These are phyloP conservation scores for Tetramorium parvispinum DNA, from an alignment of 1,140 invertebrate species.

Conservation along the genomic window DNA sequence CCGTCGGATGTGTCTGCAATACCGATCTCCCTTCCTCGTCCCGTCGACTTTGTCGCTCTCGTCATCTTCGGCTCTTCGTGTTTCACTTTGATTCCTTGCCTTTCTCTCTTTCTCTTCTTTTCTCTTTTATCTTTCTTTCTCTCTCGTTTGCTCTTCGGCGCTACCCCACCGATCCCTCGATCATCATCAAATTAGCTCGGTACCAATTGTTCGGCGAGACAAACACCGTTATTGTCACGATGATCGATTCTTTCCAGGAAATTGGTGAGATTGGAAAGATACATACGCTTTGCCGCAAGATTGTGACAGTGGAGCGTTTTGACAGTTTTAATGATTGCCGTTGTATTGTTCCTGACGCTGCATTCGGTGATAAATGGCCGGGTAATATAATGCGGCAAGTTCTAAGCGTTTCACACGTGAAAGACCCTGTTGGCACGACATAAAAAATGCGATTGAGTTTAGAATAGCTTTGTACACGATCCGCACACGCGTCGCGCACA, in stretches of 20 bases:
- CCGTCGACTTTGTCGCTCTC: neutral
- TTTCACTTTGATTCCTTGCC: neutral
- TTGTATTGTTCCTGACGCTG: conserved; percentile 8
- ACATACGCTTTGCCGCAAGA: conserved; percentile 29
- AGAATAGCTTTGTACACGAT: conserved; percentile 21
- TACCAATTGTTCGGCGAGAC: conserved; percentile 65
- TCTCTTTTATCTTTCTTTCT: neutral
- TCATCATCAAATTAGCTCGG: conserved; percentile 71
- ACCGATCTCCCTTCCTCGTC: conserved; percentile 63
- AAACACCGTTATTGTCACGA: conserved; percentile 50
- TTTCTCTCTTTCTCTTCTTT: neutral
- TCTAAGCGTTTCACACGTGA: neutral
- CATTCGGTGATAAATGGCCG: conserved; percentile 47
- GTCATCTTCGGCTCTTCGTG: conserved; percentile 12
- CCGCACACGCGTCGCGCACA: neutral
- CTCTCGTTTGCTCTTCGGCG: neutral
- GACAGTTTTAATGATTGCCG: conserved; percentile 50
- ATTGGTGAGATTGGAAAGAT: conserved; percentile 58
- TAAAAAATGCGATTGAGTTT: conserved; percentile 9
- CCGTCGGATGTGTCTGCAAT: conserved; percentile 80
- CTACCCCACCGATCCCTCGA: conserved; percentile 18
- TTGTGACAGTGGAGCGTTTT: conserved; percentile 17
- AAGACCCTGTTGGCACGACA: neutral
- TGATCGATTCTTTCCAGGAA: conserved; percentile 72
- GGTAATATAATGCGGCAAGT: neutral